Evolutionary conservation across 2,797 vertebrate genomes (phyloP).

Genomic region (Denticeps clupeoides): DNA sequence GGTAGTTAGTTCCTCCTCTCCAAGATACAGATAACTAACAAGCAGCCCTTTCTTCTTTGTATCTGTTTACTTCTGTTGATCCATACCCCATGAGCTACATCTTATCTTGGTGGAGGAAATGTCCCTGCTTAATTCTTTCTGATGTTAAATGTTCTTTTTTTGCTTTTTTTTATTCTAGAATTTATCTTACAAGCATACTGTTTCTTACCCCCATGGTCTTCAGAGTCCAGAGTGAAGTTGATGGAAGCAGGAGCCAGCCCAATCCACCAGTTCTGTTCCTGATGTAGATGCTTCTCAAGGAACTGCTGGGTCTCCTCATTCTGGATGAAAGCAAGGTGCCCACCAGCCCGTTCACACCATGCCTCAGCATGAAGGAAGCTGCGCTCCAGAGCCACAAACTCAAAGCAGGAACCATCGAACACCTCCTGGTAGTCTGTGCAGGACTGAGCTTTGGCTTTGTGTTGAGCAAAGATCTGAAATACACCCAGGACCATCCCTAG

Average conservation of each 20-base stretch:
- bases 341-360: conserved; percentile 83
- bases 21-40: too few species aligned
- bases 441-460: conserved; percentile 24
- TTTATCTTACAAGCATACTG: too few species aligned
- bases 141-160: too few species aligned
- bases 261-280: conserved; percentile 79
- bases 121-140: too few species aligned
- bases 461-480: conserved; percentile 29
- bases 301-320: conserved; percentile 77
- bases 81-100: too few species aligned
- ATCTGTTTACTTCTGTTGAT: too few species aligned
- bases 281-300: conserved; percentile 66
- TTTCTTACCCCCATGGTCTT: conserved; percentile 46
- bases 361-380: conserved; percentile 67
- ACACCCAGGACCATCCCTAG: conserved; percentile 31
- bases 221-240: conserved; percentile 53
- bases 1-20: too few species aligned
- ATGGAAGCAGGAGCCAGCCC: conserved; percentile 62
- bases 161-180: too few species aligned
- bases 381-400: conserved; percentile 65
- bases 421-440: conserved; percentile 68
- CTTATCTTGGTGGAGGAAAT: too few species aligned
- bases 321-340: conserved; percentile 76
- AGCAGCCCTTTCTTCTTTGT: too few species aligned
- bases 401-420: conserved; percentile 78